Evolutionary conservation across 53 echinoderm and acorn worm species (phyloP).

Genomic region (Echinometra lucunter): DNA sequence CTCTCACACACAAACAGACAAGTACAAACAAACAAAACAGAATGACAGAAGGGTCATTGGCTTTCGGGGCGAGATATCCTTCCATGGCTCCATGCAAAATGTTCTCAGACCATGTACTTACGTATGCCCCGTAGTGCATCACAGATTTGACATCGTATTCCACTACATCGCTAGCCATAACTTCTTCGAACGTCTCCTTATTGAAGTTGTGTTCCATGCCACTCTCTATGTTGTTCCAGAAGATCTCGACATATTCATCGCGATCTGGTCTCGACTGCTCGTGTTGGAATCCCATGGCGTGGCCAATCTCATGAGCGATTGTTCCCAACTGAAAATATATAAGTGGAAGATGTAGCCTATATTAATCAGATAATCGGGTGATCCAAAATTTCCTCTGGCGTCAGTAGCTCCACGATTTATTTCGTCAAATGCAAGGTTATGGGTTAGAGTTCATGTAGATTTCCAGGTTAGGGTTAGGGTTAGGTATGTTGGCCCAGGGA

Average conservation of each 20-base stretch:
- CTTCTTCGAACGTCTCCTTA: neutral
- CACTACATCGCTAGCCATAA: neutral
- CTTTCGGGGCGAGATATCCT: too few species aligned
- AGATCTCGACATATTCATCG: neutral
- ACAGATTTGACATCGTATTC: neutral
- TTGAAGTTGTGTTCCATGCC: neutral
- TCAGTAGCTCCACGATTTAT: too few species aligned
- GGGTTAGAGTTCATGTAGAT: too few species aligned
- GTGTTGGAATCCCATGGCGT: constrained; percentile 48
- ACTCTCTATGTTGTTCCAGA: neutral
- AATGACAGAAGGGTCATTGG: too few species aligned
- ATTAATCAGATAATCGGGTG: too few species aligned
- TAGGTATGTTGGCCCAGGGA: too few species aligned
- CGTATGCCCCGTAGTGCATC: constrained; percentile 23
- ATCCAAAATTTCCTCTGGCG: too few species aligned
- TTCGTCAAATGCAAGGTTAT: too few species aligned
- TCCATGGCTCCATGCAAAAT: too few species aligned
- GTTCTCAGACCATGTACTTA: neutral
- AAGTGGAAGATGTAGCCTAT: neutral
- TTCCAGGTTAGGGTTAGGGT: too few species aligned
- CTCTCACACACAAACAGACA: too few species aligned
- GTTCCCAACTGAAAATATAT: neutral
- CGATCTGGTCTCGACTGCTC: constrained; percentile 54
- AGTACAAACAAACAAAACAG: too few species aligned
- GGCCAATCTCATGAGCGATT: constrained; percentile 36